Evolutionary conservation across 1,140 invertebrate genomes (phyloP), one percentile per base, ranked within the genome.

Genomic region (Goniozus legneri): DNA sequence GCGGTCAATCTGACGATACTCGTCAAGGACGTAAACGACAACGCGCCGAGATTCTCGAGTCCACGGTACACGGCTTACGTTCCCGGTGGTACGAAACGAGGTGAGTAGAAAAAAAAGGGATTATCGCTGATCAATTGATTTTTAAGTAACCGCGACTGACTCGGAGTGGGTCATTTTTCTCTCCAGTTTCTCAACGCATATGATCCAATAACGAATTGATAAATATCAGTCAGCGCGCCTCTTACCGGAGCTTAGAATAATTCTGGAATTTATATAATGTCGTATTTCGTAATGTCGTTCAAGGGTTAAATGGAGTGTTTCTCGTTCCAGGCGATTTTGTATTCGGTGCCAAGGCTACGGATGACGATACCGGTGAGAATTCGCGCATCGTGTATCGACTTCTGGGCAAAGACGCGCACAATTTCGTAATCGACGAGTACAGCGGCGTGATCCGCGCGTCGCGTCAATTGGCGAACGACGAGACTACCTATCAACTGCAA

Each of bases 11-110:
- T 95, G 4, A 92, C 86, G 0, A 87, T 96, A 24, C 74, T 69
- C 12, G 82, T 95, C 2, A 74, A 77, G 30, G 92, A 96, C 71
- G 82, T 88, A 54, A 96, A 96, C 69, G 93, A 96, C 67, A 94
- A 94, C 66, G 79, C 84, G 10, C 93, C 93, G 0, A 77, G 76
- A 34, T 95, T 95, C 69, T 79, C 83, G 2, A 80, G 83, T 48
- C 71, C 80, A 2, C 76, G 79, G 38, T 92, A 90, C 62, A 84
- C 84, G 41, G 83, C 91, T 3, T 85, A 88, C 42, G 82, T 93
- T 36, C 87, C 91, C 0, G 89, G 92, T 56, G 80, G 82, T 7
- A 91, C 85, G 1, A 76, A 81, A 51, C 73, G 81, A 32, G 87
- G 86, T 69, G 80, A 84, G 58, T 27, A 6, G n/a, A n/a, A 24